Conservation (phyloP, 2,797 vertebrate species). For the Dryobates pubescens region DNA sequence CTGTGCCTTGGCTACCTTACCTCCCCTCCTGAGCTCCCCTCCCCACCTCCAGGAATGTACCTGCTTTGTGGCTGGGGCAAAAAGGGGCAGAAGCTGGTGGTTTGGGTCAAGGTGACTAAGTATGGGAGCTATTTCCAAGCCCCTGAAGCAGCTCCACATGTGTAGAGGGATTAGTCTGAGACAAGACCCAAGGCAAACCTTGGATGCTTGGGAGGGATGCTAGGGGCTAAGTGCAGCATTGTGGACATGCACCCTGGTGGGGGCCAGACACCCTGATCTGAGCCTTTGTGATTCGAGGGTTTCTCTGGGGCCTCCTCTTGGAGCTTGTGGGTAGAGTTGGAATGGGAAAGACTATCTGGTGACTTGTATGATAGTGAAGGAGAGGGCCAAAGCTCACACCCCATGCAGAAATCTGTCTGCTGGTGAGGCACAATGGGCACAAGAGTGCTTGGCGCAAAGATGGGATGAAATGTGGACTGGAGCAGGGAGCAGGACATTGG, state of each 20-base stretch:
- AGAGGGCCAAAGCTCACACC: neutral
- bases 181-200: neutral
- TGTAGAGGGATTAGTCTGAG: neutral
- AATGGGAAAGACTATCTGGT: neutral
- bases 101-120: neutral
- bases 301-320: neutral
- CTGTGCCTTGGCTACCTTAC: neutral
- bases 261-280: neutral
- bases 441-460: neutral
- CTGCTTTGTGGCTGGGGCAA: accelerated
- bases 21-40: neutral
- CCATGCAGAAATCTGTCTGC: accelerated
- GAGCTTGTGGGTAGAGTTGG: neutral
- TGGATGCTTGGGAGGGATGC: neutral
- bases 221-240: accelerated
- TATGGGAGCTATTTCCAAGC: neutral
- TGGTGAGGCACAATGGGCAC: neutral
- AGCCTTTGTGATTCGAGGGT: neutral
- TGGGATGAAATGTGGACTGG: neutral
- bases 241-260: neutral
- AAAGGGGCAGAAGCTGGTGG: neutral
- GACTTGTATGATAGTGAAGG: neutral
- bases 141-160: neutral
- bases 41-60: neutral
- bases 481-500: neutral